Percentiles rank a stretch among this genome's conserved stretches.
These are phyloP conservation scores for Suncus etruscus DNA, from an alignment of 2,113 vertebrate species.

Conservation along the genomic window DNA sequence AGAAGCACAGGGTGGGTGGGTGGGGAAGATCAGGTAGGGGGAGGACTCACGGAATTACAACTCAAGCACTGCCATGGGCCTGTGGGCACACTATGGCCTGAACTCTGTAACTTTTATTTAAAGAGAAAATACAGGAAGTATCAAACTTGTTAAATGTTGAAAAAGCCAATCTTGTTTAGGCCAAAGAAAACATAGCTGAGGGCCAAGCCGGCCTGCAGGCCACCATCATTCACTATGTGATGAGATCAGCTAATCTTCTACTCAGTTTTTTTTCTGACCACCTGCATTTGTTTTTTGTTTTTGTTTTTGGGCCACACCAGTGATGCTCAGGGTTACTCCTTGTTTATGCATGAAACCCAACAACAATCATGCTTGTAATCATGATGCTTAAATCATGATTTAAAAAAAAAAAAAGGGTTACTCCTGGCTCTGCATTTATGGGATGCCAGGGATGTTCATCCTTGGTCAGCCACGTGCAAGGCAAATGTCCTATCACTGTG, in stretches of 20 bases:
- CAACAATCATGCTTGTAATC: too few species aligned
- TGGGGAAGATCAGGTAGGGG: background rate
- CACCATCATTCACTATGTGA: background rate
- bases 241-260: background rate
- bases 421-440: too few species aligned
- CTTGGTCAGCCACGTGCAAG: too few species aligned
- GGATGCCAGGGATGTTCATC: too few species aligned
- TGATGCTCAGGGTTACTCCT: too few species aligned
- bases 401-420: too few species aligned
- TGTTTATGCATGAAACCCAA: too few species aligned
- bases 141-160: slow-evolving; percentile 54
- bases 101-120: slow-evolving; percentile 50
- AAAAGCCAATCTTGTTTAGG: background rate
- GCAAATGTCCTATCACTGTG: too few species aligned
- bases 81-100: background rate
- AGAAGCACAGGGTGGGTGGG: fast-evolving
- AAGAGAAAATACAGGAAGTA: slow-evolving; percentile 70
- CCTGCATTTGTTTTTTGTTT: background rate
- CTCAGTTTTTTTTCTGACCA: slow-evolving; percentile 7
- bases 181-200: slow-evolving; percentile 63
- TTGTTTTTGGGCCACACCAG: too few species aligned
- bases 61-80: background rate
- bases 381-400: too few species aligned
- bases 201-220: slow-evolving; percentile 4
- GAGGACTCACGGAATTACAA: too few species aligned